Percentiles rank a stretch among this genome's conserved stretches.
Conservation (phyloP, 2,797 vertebrate species). For the Muscicapa striata region DNA sequence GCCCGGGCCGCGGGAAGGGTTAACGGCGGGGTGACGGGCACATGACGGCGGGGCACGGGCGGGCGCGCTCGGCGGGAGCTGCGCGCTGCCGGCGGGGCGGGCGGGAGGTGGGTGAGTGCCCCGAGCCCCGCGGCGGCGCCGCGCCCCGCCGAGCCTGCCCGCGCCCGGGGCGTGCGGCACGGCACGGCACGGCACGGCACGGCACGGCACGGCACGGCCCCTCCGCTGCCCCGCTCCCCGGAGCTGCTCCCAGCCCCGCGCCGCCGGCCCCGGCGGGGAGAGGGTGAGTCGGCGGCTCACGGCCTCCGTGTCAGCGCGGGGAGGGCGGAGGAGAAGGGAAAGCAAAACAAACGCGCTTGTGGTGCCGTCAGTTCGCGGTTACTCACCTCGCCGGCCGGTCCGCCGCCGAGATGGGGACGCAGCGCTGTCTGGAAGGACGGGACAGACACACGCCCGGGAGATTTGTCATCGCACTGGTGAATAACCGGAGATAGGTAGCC, state of each 20-base stretch:
- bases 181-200: not conserved
- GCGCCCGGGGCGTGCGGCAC: not conserved
- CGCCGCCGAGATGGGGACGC: conserved; percentile 58
- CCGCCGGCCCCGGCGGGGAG: not conserved
- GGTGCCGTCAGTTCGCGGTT: conserved; percentile 67
- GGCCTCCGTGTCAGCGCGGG: not conserved
- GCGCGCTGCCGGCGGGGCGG: not conserved
- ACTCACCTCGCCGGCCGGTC: conserved; percentile 71
- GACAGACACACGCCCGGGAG: conserved; percentile 13
- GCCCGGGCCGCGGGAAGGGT: not conserved
- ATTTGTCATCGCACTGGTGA: conserved; percentile 73
- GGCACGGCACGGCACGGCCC: not conserved
- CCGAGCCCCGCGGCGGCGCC: too few relatives aligned
- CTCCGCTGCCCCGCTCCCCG: not conserved
- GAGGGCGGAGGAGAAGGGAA: not conserved
- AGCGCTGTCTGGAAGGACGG: conserved; percentile 70
- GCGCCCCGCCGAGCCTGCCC: not conserved
- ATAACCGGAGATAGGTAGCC: conserved; percentile 52
- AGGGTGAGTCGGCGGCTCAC: not conserved
- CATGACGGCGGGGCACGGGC: not conserved
- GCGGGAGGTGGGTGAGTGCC: not conserved
- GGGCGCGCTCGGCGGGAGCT: not conserved
- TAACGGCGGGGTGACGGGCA: not conserved
- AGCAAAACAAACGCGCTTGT: conserved; percentile 21
- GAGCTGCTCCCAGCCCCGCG: not conserved